phyloP scores from a whole-genome alignment of 2,888 invertebrate genomes.

The Parnassius orleans region DNA sequence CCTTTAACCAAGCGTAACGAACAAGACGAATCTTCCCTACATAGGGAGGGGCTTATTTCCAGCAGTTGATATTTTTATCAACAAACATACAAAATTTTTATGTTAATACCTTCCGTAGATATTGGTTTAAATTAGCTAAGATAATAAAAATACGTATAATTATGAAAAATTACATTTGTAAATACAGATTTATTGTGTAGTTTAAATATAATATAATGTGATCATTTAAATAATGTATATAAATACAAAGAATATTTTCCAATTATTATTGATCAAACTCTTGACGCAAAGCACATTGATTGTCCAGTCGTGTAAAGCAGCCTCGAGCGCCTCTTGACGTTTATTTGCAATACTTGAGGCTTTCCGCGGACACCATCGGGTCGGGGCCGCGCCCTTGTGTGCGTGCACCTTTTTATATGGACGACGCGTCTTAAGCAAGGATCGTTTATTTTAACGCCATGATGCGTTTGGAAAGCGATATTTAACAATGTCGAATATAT shows the following conservation, averaged over 20 bases:
- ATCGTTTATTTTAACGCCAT: slow-evolving; percentile 13
- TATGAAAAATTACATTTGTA: no score
- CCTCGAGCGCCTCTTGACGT: slow-evolving; percentile 1
- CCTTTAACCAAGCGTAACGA: no score
- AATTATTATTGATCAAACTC: not conserved
- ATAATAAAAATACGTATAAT: no score
- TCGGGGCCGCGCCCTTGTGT: slow-evolving; percentile 16
- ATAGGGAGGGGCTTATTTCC: no score
- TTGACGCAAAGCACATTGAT: not conserved
- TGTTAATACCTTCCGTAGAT: no score
- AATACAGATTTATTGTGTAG: no score
- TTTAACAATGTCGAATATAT: slow-evolving; percentile 13
- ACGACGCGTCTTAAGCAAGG: slow-evolving; percentile 17
- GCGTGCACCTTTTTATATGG: slow-evolving; percentile 13
- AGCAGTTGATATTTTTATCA: no score
- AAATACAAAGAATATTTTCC: not conserved
- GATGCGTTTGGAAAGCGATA: not conserved
- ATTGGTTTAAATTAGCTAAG: no score
- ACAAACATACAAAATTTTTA: no score
- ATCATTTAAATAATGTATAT: no score
- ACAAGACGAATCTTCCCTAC: no score
- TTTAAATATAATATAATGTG: no score
- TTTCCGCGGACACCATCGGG: slow-evolving; percentile 7
- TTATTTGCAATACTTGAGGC: slow-evolving; percentile 25
- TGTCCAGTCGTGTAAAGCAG: slow-evolving; percentile 1